These are phyloP conservation scores for Loriculus beryllinus DNA, from an alignment of 2,797 vertebrate species.

Conservation along the genomic window DNA sequence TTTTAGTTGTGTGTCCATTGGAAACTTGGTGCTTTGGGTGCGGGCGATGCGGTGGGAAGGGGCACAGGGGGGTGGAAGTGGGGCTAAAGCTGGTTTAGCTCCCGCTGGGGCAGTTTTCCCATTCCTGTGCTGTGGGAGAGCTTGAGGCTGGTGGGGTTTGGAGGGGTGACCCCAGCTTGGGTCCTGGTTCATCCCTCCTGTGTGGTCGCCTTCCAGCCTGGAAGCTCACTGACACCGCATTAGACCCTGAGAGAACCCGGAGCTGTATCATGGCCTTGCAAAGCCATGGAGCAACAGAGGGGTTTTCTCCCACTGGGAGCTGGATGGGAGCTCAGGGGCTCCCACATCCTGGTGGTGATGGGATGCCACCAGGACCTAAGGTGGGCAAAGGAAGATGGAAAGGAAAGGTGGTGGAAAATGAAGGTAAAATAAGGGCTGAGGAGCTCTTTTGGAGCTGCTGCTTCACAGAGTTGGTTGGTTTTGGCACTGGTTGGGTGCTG, in stretches of 20 bases:
- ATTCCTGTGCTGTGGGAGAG: neutral
- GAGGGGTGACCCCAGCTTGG: accelerated
- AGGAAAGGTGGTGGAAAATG: neutral
- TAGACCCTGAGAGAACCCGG: accelerated
- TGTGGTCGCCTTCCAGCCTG: neutral
- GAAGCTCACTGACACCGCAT: neutral
- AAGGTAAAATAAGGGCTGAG: neutral
- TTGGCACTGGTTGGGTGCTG: accelerated
- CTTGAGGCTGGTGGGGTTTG: neutral
- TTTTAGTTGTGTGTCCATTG: neutral
- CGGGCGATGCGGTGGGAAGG: neutral
- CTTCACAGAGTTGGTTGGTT: neutral
- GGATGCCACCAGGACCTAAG: neutral
- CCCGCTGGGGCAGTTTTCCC: neutral
- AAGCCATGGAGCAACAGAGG: accelerated
- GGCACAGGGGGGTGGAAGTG: accelerated
- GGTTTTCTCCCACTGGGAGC: accelerated
- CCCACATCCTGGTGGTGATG: accelerated
- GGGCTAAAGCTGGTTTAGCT: neutral
- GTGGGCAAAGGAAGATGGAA: neutral
- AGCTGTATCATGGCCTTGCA: neutral
- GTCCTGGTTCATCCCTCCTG: neutral
- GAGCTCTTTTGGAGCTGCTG: neutral
- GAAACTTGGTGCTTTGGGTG: neutral
- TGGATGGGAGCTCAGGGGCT: neutral